Percentiles rank a stretch among this genome's conserved stretches.
These are phyloP conservation scores for Hyppa rectilinea DNA, from an alignment of 2,888 invertebrate species.

Conservation along the genomic window DNA sequence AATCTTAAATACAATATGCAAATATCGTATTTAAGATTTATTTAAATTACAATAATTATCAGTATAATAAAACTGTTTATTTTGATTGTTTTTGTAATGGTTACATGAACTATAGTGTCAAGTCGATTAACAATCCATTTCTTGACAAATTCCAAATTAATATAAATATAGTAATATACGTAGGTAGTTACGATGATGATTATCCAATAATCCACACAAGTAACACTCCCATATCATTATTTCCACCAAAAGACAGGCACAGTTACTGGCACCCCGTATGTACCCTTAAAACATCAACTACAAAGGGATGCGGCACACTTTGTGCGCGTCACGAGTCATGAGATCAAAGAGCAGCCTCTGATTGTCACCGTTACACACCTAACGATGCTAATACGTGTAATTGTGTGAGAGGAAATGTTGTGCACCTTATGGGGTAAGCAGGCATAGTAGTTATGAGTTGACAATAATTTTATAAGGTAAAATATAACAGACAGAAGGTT, in stretches of 20 bases:
- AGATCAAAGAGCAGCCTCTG: constrained; percentile 69
- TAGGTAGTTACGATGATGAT: too few relatives aligned
- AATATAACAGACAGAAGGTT: too few relatives aligned
- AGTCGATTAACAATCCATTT: background rate
- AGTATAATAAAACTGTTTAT: too few relatives aligned
- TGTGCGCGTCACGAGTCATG: constrained; percentile 75
- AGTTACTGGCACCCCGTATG: constrained; percentile 22
- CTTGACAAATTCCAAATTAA: background rate
- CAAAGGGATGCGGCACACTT: constrained; percentile 64
- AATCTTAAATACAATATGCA: too few relatives aligned
- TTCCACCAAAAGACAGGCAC: constrained; percentile 6
- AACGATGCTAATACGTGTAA: constrained; percentile 51
- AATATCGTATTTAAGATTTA: too few relatives aligned
- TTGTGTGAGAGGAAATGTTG: constrained; percentile 29
- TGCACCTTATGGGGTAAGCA: constrained; percentile 21
- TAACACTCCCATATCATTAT: constrained; percentile 42
- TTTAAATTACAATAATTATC: too few relatives aligned
- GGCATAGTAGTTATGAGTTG: background rate
- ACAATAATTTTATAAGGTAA: too few relatives aligned
- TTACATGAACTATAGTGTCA: background rate
- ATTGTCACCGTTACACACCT: constrained; percentile 48
- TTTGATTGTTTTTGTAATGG: background rate
- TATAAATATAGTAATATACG: background rate
- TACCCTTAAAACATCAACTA: constrained; percentile 54
- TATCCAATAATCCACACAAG: background rate